Conservation (phyloP, 2,888 invertebrate genomes). For the Automeris io region DNA sequence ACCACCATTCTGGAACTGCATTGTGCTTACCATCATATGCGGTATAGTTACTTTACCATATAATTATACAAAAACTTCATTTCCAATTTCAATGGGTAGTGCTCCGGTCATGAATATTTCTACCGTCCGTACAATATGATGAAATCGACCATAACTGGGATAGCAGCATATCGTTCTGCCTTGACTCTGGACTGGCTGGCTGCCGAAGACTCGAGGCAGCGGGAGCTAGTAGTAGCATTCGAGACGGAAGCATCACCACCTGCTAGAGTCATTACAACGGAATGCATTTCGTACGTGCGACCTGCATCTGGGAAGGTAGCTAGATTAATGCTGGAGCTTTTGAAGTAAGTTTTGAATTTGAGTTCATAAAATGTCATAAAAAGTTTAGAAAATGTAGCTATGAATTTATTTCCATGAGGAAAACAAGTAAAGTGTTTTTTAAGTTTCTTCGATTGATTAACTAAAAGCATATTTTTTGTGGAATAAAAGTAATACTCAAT, state of each 20-base stretch:
- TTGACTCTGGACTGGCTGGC: constrained; percentile 58
- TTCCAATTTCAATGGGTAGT: no score
- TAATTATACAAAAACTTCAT: no score
- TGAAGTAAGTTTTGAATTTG: constrained; percentile 36
- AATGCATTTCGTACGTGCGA: constrained; percentile 44
- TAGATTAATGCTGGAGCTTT: constrained; percentile 50
- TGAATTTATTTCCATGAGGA: background rate
- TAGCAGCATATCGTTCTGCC: constrained; percentile 51
- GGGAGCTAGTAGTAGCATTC: constrained; percentile 47
- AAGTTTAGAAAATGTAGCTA: background rate
- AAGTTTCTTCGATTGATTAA: no score
- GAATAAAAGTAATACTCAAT: no score
- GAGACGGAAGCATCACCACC: constrained; percentile 39
- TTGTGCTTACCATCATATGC: no score
- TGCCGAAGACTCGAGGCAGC: constrained; percentile 50
- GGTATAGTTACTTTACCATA: no score
- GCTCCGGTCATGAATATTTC: constrained; percentile 33
- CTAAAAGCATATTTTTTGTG: no score
- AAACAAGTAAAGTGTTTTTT: no score
- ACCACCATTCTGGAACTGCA: no score
- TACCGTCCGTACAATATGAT: constrained; percentile 37
- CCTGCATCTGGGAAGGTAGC: constrained; percentile 55
- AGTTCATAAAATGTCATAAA: background rate
- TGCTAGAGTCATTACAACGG: constrained; percentile 30
- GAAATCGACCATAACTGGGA: constrained; percentile 36